phyloP scores from a whole-genome alignment of 2,113 vertebrate species.

The Pollimyrus isidori region DNA sequence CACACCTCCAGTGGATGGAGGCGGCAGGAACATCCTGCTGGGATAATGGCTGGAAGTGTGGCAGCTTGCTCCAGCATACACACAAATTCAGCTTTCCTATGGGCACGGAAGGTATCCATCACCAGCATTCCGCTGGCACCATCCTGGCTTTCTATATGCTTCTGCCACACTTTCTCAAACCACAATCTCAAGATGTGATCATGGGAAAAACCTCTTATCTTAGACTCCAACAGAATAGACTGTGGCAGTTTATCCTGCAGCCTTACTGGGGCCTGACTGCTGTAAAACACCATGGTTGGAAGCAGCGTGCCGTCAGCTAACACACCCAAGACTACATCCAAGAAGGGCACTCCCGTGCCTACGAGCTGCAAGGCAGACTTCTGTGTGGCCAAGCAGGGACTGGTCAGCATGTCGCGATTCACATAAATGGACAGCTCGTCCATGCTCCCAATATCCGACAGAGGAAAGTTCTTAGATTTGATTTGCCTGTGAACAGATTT shows the following conservation, averaged over 20 bases:
- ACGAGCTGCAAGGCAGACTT: conserved; percentile 64
- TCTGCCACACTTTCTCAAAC: conserved; percentile 65
- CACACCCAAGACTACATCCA: conserved; percentile 65
- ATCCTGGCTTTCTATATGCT: conserved; percentile 46
- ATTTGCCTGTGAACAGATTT: conserved; percentile 68
- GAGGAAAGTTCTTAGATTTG: conserved; percentile 51
- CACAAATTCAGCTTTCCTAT: conserved; percentile 62
- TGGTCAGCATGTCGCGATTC: conserved; percentile 53
- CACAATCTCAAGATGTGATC: conserved; percentile 67
- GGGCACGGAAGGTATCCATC: conserved; percentile 72
- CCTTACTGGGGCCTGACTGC: conserved; percentile 31
- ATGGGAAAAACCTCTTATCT: conserved; percentile 59
- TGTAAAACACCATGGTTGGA: conserved; percentile 59
- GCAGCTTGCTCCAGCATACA: conserved; percentile 49
- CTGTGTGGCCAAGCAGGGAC: conserved; percentile 43
- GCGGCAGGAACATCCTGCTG: conserved; percentile 66
- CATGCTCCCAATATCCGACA: conserved; percentile 61
- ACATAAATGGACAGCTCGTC: conserved; percentile 73
- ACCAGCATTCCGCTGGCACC: conserved; percentile 65
- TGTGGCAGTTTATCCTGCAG: conserved; percentile 43
- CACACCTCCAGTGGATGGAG: conserved; percentile 79
- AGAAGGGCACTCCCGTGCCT: conserved; percentile 62
- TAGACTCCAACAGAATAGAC: conserved; percentile 55
- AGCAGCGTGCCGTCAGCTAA: conserved; percentile 69
- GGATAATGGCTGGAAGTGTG: conserved; percentile 63